Conservation (phyloP, 1,140 invertebrate species). For the Caenorhabditis remanei region DNA sequence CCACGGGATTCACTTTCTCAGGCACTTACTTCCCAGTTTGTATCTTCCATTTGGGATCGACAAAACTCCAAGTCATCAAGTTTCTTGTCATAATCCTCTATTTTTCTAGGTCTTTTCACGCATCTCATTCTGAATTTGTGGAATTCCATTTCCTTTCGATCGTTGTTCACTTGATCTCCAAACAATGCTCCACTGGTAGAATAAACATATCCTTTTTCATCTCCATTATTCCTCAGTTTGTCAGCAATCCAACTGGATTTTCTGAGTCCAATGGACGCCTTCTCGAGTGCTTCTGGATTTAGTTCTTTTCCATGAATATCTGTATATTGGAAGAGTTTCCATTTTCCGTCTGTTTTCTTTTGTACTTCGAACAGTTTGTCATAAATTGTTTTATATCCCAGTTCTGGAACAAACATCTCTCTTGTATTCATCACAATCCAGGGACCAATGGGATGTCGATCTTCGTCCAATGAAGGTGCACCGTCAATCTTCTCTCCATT, state of each 20-base stretch:
- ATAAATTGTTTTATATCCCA: slow-evolving; percentile 64
- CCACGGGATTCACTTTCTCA: not conserved
- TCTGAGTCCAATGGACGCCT: slow-evolving; percentile 65
- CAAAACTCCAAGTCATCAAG: slow-evolving; percentile 65
- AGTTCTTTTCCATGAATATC: slow-evolving; percentile 66
- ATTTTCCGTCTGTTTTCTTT: slow-evolving; percentile 63
- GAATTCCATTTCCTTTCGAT: slow-evolving; percentile 61
- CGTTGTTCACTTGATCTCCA: slow-evolving; percentile 31
- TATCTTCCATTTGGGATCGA: slow-evolving; percentile 61
- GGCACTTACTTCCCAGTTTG: slow-evolving; percentile 65
- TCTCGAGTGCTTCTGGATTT: slow-evolving; percentile 53
- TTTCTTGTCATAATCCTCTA: slow-evolving; percentile 54
- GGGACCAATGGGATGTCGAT: not conserved
- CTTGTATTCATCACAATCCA: slow-evolving; percentile 59
- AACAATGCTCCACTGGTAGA: slow-evolving; percentile 65
- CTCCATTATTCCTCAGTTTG: slow-evolving; percentile 65
- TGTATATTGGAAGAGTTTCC: slow-evolving; percentile 63
- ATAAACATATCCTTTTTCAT: slow-evolving; percentile 71
- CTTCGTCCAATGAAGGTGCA: not conserved
- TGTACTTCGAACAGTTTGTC: slow-evolving; percentile 72
- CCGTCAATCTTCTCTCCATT: not conserved
- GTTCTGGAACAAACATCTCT: slow-evolving; percentile 72
- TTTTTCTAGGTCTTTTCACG: slow-evolving; percentile 50
- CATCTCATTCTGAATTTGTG: slow-evolving; percentile 58
- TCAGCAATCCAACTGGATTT: slow-evolving; percentile 65